Conservation (phyloP, 2,113 vertebrate genomes). For the Gallinago undulata region DNA sequence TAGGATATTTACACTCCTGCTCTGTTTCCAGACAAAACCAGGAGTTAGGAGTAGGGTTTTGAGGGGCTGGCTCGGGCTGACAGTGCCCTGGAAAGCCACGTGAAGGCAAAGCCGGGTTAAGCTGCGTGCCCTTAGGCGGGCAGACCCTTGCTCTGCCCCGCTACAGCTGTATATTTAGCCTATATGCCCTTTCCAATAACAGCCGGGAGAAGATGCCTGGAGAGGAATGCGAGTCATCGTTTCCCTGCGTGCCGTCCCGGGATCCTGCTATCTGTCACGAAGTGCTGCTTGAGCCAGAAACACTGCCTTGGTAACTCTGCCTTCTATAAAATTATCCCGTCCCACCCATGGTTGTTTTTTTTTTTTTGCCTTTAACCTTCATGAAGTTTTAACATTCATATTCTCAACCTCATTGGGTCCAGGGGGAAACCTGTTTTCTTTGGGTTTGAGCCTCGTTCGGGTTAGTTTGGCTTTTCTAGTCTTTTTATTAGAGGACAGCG, state of each 20-base stretch:
- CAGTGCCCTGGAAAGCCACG: not conserved
- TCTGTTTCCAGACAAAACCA: not conserved
- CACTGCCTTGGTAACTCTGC: not conserved
- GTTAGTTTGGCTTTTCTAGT: not conserved
- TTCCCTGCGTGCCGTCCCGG: not conserved
- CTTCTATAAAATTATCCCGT: not conserved
- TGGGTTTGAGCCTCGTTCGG: not conserved
- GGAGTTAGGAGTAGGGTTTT: not conserved
- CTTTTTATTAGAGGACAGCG: not conserved
- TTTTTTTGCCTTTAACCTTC: not conserved
- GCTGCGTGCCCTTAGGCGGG: not conserved
- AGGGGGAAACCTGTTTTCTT: not conserved
- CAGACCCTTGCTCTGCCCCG: not conserved
- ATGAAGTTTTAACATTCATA: not conserved
- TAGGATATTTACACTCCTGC: not conserved
- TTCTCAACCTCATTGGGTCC: not conserved
- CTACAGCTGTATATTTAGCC: slow-evolving; percentile 50
- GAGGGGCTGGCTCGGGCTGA: not conserved
- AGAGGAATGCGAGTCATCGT: not conserved
- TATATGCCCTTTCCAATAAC: slow-evolving; percentile 10
- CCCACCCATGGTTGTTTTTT: not conserved
- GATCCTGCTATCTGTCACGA: not conserved
- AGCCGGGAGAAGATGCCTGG: slow-evolving; percentile 2
- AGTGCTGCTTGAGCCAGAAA: slow-evolving; percentile 22
- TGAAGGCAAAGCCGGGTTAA: not conserved